These are phyloP conservation scores for Limenitis camilla DNA, from an alignment of 2,888 invertebrate genomes.

Conservation along the genomic window DNA sequence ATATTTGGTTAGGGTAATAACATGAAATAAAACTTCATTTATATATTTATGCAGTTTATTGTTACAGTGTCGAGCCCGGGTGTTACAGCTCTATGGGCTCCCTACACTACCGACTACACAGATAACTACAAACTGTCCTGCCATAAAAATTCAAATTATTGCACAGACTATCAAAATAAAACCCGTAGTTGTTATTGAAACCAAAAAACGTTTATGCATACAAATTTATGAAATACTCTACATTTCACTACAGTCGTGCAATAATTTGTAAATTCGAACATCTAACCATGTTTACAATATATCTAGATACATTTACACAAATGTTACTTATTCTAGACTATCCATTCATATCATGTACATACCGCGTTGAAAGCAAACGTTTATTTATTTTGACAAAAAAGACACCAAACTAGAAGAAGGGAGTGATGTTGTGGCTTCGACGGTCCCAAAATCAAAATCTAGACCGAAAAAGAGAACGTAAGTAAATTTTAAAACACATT, in stretches of 20 bases:
- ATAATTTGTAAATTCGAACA: slow-evolving; percentile 12
- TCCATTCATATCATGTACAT: slow-evolving; percentile 12
- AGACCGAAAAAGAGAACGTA: no score
- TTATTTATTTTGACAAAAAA: no score
- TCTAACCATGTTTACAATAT: slow-evolving; percentile 8
- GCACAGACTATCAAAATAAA: background rate
- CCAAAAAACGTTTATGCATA: background rate
- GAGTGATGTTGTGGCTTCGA: no score
- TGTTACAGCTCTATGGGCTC: slow-evolving; percentile 41
- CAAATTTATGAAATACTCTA: background rate
- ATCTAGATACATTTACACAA: slow-evolving; percentile 24
- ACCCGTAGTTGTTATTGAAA: no score
- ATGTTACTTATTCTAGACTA: slow-evolving; percentile 20
- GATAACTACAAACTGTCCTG: slow-evolving; percentile 31
- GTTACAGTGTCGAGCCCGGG: slow-evolving; percentile 54
- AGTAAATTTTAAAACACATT: no score
- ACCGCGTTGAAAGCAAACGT: background rate
- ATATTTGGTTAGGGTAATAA: background rate
- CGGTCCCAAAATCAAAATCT: no score
- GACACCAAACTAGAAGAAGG: no score
- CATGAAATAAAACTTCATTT: slow-evolving; percentile 18
- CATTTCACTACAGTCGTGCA: slow-evolving; percentile 1
- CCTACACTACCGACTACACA: slow-evolving; percentile 37
- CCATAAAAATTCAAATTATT: slow-evolving; percentile 7
- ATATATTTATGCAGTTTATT: slow-evolving; percentile 67